Evolutionary conservation across 2,888 invertebrate genomes (phyloP), one percentile per base, ranked within the genome.

Genomic region (Eudemis profundana): DNA sequence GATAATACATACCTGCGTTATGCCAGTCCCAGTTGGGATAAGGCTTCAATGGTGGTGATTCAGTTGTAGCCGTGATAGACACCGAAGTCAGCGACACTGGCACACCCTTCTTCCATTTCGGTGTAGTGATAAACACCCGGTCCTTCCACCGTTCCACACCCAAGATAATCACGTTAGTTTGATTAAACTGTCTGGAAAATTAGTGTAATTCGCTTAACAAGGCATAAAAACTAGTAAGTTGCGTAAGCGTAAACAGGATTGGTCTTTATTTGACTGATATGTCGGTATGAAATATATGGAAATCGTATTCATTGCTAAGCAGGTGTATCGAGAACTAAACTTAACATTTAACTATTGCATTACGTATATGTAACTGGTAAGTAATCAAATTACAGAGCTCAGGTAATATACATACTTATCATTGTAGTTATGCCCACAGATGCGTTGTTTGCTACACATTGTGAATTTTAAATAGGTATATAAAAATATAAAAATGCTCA

Each of bases 11-110:
- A 91, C 92, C 88, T 72, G 90, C 86, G 66, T 83, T 92, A 77
- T 95, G 95, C 95, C 95, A 95, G 1, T 93, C 90, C 96, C 96
- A 97, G 74, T 87, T 93, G 0, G 97, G 97, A 83, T 95, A 97
- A 0, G 97, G 97, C 17, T 82, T 87, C 33, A 97, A 84, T 19
- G 91, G 89, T 0, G 97, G 96, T 42, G 93, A 93, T 36, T 85
- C 83, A 12, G 85, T 92, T 38, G 84, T 82, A 0, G 94, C 90
- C 1, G 90, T 85, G 67, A 93, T 92, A 0, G 95, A 94, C 4
- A 96, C 77, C 7, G 93, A 93, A 0, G 95, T 94, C 49, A 97
- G 82, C 0, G 96, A 95, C 1, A 94, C 95, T 0, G 96, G 96
- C 0, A 96, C 94, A 0, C 96, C 96, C 53, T 90, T 89, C 76